Evolutionary conservation across 2,888 invertebrate species (phyloP), one percentile per base, ranked within the genome.

Genomic region (Theodoxus fluviatilis): DNA sequence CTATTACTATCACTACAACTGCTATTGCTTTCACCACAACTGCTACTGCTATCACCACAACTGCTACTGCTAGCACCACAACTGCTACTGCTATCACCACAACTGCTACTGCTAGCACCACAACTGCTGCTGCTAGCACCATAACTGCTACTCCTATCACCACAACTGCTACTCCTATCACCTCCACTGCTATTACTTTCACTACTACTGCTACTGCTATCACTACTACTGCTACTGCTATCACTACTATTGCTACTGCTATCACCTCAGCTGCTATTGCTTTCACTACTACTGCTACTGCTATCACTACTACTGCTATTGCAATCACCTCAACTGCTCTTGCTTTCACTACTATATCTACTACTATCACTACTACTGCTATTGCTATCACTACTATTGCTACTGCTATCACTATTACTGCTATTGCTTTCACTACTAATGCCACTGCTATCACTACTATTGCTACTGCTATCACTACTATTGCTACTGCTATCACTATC

Each of bases 111-210:
- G 61, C 61, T 31, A 68, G 43, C 35, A 40, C 68, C 40, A 68
- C 59, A 40, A 68, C 61, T 61, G 61, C 68, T 68, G 71, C 72
- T 71, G 71, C 72, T 70, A 65, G 69, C 66, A 70, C 69, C 66
- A 59, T 69, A 59, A 59, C 57, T 59, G 40, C 69, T 70, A 71
- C 69, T 69, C 52, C 69, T 70, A 70, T 69, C 37, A 57, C 57
- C 69, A 70, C 70, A 66, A 71, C 69, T 64, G 52, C 69, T 70
- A 71, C 69, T 71, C 70, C 65, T 65, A 65, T 69, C 71, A 71
- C 69, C 66, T 52, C 69, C 71, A 71, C 72, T 71, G 52, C 72
- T 71, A 65, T 69, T 71, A 71, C 66, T 70, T 49, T 65, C 65
- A 65, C 65, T 65, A 69, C 69, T 69, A 35, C 69, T 65, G 49